Conservation (phyloP, 1,140 invertebrate genomes). For the Drosophila seguyi region DNA sequence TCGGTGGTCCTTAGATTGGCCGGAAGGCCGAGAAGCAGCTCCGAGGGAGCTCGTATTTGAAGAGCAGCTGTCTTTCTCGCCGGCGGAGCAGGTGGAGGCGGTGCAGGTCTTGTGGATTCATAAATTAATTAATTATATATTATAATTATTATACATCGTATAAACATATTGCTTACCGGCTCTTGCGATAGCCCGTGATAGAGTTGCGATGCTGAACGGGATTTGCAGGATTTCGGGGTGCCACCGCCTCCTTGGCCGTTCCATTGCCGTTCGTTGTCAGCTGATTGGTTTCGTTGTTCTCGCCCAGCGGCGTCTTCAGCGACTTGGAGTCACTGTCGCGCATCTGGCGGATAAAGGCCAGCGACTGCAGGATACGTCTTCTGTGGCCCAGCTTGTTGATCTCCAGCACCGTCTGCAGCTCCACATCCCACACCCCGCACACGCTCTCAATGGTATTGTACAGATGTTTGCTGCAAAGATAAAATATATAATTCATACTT, state of each 20-base stretch:
- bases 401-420: conserved; percentile 95
- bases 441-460: conserved; percentile 97
- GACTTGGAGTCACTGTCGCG: conserved; percentile 85
- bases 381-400: conserved; percentile 95
- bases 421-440: conserved; percentile 96
- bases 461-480: conserved; percentile 92
- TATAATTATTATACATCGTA: too few relatives aligned
- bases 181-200: conserved; percentile 78
- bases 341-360: conserved; percentile 86
- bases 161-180: conserved; percentile 55
- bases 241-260: conserved; percentile 84
- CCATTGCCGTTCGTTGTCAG: conserved; percentile 71
- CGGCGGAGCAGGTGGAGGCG: conserved; percentile 86
- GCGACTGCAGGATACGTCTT: conserved; percentile 94
- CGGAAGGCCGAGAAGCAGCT: conserved; percentile 92
- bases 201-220: conserved; percentile 70
- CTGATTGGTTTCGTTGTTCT: conserved; percentile 87
- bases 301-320: conserved; percentile 88
- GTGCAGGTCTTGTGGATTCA: conserved; percentile 88
- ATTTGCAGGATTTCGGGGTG: conserved; percentile 87
- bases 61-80: conserved; percentile 87
- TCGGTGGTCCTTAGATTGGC: conserved; percentile 93
- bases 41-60: conserved; percentile 92
- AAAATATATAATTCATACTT: neutral
- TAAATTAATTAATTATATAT: neutral